Conservation (phyloP, 1,140 invertebrate species). For the Ptiloglossa arizonensis region DNA sequence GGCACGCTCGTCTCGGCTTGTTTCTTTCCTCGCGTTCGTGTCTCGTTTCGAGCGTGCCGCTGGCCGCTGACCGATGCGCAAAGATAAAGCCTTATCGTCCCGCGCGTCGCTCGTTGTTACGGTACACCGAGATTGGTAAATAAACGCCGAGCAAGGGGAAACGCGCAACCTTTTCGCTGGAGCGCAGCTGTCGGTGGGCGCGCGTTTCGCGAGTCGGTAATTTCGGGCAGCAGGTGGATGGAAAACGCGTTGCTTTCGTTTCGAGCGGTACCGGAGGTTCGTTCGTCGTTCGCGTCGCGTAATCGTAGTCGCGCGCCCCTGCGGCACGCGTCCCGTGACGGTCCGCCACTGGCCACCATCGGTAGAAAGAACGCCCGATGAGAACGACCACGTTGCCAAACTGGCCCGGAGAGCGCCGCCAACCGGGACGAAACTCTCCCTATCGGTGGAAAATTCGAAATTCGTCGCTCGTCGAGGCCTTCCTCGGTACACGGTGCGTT, state of each 20-base stretch:
- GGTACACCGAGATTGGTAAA: slow-evolving; percentile 16
- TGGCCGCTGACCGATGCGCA: background rate
- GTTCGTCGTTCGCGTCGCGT: slow-evolving; percentile 50
- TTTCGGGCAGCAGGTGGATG: slow-evolving; percentile 38
- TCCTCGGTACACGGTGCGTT: background rate
- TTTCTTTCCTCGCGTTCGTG: slow-evolving; percentile 3
- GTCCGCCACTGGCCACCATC: background rate
- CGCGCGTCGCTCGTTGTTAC: background rate
- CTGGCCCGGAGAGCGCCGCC: no score
- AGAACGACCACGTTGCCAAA: slow-evolving; percentile 20
- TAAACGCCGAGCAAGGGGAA: slow-evolving; percentile 43
- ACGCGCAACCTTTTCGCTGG: slow-evolving; percentile 47
- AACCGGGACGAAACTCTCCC: no score
- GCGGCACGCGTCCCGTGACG: background rate
- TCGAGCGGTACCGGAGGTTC: slow-evolving; percentile 21
- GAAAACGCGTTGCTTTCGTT: slow-evolving; percentile 8
- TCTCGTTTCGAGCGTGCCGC: background rate
- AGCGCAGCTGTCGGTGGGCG: slow-evolving; percentile 54
- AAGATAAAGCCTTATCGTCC: slow-evolving; percentile 43
- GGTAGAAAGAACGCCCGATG: slow-evolving; percentile 10
- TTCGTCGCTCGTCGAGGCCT: background rate
- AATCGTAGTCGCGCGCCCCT: slow-evolving; percentile 34
- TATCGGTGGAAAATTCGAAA: slow-evolving; percentile 2
- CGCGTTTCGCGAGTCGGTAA: slow-evolving; percentile 22
- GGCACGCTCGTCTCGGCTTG: background rate